These are phyloP conservation scores for Halesus radiatus DNA, from an alignment of 1,140 invertebrate species.

Conservation along the genomic window DNA sequence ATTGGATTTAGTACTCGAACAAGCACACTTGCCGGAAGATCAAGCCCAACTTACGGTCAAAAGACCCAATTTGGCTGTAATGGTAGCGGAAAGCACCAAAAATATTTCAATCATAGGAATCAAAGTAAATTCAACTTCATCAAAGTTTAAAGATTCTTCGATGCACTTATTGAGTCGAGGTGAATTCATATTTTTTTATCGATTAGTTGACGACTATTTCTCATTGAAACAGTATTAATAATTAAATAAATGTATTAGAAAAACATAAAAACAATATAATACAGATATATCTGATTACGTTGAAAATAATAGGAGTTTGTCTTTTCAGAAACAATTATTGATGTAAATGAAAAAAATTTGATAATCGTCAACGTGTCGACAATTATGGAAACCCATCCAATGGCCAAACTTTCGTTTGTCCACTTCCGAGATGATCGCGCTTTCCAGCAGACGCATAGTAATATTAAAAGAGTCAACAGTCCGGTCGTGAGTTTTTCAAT, in stretches of 20 bases:
- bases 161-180: constrained; percentile 62
- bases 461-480: constrained; percentile 56
- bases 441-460: constrained; percentile 55
- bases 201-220: too few relatives aligned
- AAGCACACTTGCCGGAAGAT: constrained; percentile 60
- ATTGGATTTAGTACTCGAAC: constrained; percentile 62
- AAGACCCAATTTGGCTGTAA: constrained; percentile 62
- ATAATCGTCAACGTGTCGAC: constrained; percentile 63
- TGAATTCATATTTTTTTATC: background rate
- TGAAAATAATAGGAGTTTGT: background rate
- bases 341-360: constrained; percentile 56
- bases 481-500: constrained; percentile 60
- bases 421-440: constrained; percentile 65
- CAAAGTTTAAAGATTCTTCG: constrained; percentile 60
- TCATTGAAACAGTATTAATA: too few relatives aligned
- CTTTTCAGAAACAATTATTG: background rate
- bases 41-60: constrained; percentile 51
- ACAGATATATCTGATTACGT: too few relatives aligned
- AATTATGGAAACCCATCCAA: constrained; percentile 54
- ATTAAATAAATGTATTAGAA: too few relatives aligned
- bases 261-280: too few relatives aligned
- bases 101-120: constrained; percentile 61
- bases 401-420: constrained; percentile 62
- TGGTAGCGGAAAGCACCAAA: constrained; percentile 61
- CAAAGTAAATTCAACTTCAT: constrained; percentile 59